These are phyloP conservation scores for Clanis bilineata DNA, from an alignment of 2,888 invertebrate species.

Conservation along the genomic window DNA sequence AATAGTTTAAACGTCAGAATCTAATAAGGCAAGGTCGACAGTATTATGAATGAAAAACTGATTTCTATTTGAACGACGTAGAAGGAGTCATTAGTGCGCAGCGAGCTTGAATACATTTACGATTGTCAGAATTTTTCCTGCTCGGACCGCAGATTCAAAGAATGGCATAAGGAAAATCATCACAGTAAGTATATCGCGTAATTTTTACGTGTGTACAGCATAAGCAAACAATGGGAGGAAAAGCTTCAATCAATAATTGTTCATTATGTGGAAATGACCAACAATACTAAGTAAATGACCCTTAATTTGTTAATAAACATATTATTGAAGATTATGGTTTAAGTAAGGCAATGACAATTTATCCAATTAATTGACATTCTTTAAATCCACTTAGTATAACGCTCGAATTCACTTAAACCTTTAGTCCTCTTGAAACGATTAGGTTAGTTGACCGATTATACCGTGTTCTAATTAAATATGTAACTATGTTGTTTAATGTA, in stretches of 20 bases:
- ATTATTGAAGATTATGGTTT: not conserved
- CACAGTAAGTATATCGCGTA: not conserved
- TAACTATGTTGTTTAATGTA: not conserved
- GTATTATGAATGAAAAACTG: no score
- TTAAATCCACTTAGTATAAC: conserved; percentile 13
- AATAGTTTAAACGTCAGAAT: no score
- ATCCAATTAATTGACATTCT: conserved; percentile 12
- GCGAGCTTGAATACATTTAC: no score
- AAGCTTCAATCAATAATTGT: not conserved
- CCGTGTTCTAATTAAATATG: not conserved
- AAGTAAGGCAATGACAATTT: not conserved
- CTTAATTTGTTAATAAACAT: not conserved
- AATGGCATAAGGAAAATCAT: not conserved
- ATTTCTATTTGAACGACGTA: no score
- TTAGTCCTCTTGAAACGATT: conserved; percentile 7
- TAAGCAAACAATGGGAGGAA: not conserved
- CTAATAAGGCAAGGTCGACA: no score
- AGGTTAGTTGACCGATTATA: conserved; percentile 2
- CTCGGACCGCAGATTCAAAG: not conserved
- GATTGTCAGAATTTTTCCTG: no score
- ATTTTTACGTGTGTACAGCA: not conserved
- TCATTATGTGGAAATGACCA: not conserved
- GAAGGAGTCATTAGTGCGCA: no score
- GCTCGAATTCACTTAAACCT: conserved; percentile 14
- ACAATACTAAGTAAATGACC: not conserved